Evolutionary conservation across 2,888 invertebrate genomes (phyloP).

Genomic region (Notodonta ziczac): DNA sequence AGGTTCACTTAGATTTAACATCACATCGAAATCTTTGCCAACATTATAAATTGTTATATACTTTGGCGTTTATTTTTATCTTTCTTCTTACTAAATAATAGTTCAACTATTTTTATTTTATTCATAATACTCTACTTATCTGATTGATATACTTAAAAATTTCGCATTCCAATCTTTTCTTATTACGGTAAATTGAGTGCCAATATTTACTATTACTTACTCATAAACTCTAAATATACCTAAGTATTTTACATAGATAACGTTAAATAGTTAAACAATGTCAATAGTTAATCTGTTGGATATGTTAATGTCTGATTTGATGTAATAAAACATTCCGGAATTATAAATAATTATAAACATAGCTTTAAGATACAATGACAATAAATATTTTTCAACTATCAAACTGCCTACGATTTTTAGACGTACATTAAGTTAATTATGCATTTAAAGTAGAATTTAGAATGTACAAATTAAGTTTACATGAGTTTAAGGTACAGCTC

Average conservation of each 20-base stretch:
- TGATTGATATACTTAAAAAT: conserved; percentile 15
- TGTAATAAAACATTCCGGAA: conserved; percentile 46
- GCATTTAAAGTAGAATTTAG: conserved; percentile 75
- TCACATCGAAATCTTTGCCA: conserved; percentile 36
- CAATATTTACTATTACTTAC: conserved; percentile 37
- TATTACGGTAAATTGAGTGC: conserved; percentile 41
- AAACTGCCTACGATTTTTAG: conserved; percentile 51
- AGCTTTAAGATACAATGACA: conserved; percentile 57
- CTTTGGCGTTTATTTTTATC: conserved; percentile 25
- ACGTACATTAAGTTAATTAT: conserved; percentile 57
- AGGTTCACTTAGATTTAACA: conserved; percentile 20
- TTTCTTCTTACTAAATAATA: conserved; percentile 19
- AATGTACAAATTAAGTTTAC: conserved; percentile 79
- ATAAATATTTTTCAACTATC: conserved; percentile 45
- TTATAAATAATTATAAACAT: conserved; percentile 31
- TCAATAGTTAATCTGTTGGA: conserved; percentile 19
- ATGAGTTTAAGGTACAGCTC: conserved; percentile 62
- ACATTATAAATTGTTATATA: background rate
- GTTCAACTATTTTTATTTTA: conserved; percentile 23
- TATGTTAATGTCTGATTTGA: conserved; percentile 36
- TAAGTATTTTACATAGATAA: background rate
- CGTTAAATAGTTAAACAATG: background rate
- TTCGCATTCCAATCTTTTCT: conserved; percentile 9
- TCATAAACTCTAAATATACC: conserved; percentile 23
- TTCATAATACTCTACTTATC: conserved; percentile 20